phyloP scores from a whole-genome alignment of 2,888 invertebrate species.

The Syritta pipiens region DNA sequence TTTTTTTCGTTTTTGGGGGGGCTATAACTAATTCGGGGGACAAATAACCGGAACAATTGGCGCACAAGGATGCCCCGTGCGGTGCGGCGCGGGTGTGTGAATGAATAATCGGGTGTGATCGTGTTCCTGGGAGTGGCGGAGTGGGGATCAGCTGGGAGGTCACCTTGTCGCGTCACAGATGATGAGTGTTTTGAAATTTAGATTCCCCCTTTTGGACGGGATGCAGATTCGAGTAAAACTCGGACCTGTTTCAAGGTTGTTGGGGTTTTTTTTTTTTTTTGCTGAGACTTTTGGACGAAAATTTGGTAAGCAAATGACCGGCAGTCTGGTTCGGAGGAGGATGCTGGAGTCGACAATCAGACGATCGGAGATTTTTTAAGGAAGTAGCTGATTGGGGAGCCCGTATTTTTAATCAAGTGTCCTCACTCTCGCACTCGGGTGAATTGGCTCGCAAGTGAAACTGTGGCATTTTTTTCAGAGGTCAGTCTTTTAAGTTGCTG shows the following conservation, averaged over 20 bases:
- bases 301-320: conserved; percentile 12
- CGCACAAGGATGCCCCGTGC: not conserved
- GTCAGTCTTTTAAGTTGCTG: too few species aligned
- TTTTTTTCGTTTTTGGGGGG: not conserved
- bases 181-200: conserved; percentile 12
- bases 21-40: not conserved
- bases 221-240: not conserved
- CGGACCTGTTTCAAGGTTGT: conserved; percentile 40
- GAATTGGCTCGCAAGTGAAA: too few species aligned
- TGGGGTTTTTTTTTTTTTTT: too few species aligned
- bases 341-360: too few species aligned
- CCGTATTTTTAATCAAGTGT: too few species aligned
- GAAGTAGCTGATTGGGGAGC: too few species aligned
- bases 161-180: conserved; percentile 28
- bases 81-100: not conserved
- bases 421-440: too few species aligned
- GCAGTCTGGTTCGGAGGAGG: not conserved
- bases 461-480: too few species aligned
- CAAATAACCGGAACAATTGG: conserved; percentile 9
- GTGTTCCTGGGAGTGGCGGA: not conserved
- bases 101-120: not conserved
- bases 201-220: not conserved
- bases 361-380: too few species aligned
- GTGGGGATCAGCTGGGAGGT: conserved; percentile 33
- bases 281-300: not conserved